Base-by-base conservation (phyloP, 2,888 invertebrate species). In the Drosophila rubida region DNA sequence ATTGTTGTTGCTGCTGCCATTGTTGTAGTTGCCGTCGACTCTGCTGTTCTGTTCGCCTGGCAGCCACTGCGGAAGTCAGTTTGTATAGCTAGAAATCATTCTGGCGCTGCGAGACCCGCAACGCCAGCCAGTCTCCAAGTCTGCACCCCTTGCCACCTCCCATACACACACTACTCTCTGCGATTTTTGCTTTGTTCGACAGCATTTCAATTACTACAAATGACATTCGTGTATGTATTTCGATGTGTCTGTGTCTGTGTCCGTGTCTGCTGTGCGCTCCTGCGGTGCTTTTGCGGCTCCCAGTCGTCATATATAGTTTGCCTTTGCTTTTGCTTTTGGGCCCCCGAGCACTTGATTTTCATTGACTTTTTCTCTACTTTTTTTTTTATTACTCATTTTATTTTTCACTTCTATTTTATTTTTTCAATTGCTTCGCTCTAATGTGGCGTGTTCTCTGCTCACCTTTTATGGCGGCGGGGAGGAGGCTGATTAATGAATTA, bases 191-290 rank as follows among this genome's bases (percentile, higher is more conserved):
- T 72, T 86, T 87, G 84, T 72, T 86, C 72, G 75, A 70, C 64
- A 69, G 72, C 76, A 70, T 88, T 88, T 84, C 88, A 84, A 88
- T 84, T 84, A 84, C 87, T 84, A 73, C 78, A 88, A 84, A 88
- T 88, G 78, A 80, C 74, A 76, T 84, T 71, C 54, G 57, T 49
- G 39, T 30, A 16, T 60, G 41, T 45, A 32, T n/a, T 32, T 32
- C 39, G 8, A 32, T 44, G 41, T 30, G 32, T 64, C 32, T 37
- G 59, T 70, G 49, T n/a, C n/a, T n/a, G n/a, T n/a, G n/a, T n/a
- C n/a, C n/a, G n/a, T n/a, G n/a, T n/a, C n/a, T n/a, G n/a, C n/a
- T 71, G 27, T 49, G 30, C 9, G 35, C 46, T 46, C 39, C 27
- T 22, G 48, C n/a, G 42, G 19, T 57, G 22, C 42, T 30, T 30